Conservation (phyloP, 2,888 invertebrate genomes). For the Tiliacea aurago region DNA sequence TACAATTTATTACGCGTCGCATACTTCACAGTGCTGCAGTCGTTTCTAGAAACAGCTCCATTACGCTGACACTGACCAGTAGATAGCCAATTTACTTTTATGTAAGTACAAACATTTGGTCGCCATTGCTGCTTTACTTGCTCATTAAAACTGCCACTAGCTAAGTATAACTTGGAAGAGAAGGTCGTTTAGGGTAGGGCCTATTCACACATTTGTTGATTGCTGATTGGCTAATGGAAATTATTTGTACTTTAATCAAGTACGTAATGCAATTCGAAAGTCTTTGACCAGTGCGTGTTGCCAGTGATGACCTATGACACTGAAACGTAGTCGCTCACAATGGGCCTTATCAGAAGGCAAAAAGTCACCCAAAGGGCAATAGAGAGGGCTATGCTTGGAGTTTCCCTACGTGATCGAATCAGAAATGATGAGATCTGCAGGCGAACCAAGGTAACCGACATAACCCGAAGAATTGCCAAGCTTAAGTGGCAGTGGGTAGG, state of each 20-base stretch:
- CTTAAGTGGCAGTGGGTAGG: too few relatives aligned
- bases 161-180: slow-evolving; percentile 38
- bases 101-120: slow-evolving; percentile 42
- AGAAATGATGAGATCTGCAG: too few relatives aligned
- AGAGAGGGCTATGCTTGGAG: too few relatives aligned
- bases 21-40: slow-evolving; percentile 12
- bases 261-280: too few relatives aligned
- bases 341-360: too few relatives aligned
- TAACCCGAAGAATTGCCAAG: too few relatives aligned
- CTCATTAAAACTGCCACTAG: slow-evolving; percentile 39
- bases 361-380: too few relatives aligned
- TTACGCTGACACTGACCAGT: slow-evolving; percentile 14
- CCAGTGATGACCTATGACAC: too few relatives aligned
- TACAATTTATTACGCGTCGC: slow-evolving; percentile 49
- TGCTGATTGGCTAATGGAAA: slow-evolving; percentile 20
- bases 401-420: too few relatives aligned
- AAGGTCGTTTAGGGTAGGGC: slow-evolving; percentile 22
- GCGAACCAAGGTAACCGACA: too few relatives aligned
- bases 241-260: background rate
- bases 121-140: slow-evolving; percentile 13
- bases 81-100: slow-evolving; percentile 54
- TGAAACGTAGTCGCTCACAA: too few relatives aligned
- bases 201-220: slow-evolving; percentile 27
- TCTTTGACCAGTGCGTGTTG: too few relatives aligned
- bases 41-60: slow-evolving; percentile 53